Conservation (phyloP, 2,797 vertebrate genomes). For the Lacerta bilineata region DNA sequence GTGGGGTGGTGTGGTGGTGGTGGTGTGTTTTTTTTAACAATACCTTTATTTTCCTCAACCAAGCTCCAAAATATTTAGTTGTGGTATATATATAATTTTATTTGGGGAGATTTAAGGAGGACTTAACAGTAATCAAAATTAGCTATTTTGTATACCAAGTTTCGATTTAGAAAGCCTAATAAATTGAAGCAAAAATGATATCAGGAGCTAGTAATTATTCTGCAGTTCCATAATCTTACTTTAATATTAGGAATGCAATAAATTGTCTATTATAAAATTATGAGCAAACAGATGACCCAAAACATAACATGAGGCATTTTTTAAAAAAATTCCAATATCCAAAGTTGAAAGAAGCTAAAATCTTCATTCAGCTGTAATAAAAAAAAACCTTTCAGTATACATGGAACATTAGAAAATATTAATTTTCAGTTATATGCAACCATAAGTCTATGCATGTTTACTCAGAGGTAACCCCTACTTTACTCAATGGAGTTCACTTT, state of each 20-base stretch:
- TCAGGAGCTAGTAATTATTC: constrained; percentile 49
- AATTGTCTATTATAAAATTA: constrained; percentile 42
- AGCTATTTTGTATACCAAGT: constrained; percentile 66
- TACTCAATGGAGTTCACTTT: not conserved
- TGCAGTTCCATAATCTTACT: constrained; percentile 59
- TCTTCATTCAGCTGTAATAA: not conserved
- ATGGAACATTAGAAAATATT: constrained; percentile 7
- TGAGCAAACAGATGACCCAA: constrained; percentile 34
- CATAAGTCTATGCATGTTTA: not conserved
- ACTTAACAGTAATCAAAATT: constrained; percentile 53
- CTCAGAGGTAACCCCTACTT: not conserved
- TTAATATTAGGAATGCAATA: constrained; percentile 58
- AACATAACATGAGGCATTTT: not conserved
- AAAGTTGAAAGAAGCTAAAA: constrained; percentile 51
- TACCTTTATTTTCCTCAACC: constrained; percentile 31
- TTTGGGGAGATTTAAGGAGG: constrained; percentile 20
- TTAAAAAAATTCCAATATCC: constrained; percentile 7
- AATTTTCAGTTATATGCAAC: constrained; percentile 41
- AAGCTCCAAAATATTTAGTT: constrained; percentile 41
- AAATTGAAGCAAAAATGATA: constrained; percentile 56
- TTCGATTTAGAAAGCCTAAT: constrained; percentile 65
- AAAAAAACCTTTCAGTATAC: constrained; percentile 20
- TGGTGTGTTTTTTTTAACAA: not conserved
- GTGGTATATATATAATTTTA: constrained; percentile 23
- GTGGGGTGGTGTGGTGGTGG: no score